phyloP scores from a whole-genome alignment of 2,888 invertebrate species.

The Pseudococcus jackbeardsleyi region DNA sequence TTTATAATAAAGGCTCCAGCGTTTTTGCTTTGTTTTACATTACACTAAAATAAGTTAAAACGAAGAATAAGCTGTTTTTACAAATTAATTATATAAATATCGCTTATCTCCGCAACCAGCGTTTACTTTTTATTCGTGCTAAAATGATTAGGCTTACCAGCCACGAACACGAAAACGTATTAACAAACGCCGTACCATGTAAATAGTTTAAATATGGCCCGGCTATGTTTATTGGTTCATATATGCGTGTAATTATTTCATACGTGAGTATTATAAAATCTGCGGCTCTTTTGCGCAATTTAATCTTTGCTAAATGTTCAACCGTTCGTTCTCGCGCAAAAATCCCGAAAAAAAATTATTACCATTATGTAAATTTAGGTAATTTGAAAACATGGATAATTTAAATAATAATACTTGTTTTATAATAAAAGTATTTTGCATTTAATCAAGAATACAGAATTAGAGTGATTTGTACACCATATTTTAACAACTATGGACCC shows the following conservation, averaged over 20 bases:
- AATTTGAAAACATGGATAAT: slow-evolving; percentile 52
- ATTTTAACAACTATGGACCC: slow-evolving; percentile 39
- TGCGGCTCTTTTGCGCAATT: slow-evolving; percentile 31
- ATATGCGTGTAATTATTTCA: slow-evolving; percentile 46
- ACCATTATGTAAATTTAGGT: slow-evolving; percentile 52
- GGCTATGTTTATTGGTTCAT: slow-evolving; percentile 48
- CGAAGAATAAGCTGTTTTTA: slow-evolving; percentile 53
- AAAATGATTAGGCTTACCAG: slow-evolving; percentile 15
- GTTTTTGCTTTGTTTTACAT: slow-evolving; percentile 15
- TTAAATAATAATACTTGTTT: slow-evolving; percentile 48
- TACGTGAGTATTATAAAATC: slow-evolving; percentile 36
- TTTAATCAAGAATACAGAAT: slow-evolving; percentile 48
- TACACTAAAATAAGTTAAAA: slow-evolving; percentile 39
- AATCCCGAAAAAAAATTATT: slow-evolving; percentile 50
- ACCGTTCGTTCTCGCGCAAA: not conserved
- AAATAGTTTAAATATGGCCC: slow-evolving; percentile 21
- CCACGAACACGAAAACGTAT: slow-evolving; percentile 25
- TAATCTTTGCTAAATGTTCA: slow-evolving; percentile 29
- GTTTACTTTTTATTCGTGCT: slow-evolving; percentile 57
- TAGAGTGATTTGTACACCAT: slow-evolving; percentile 51
- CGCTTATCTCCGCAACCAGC: slow-evolving; percentile 54
- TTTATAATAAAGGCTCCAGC: not conserved
- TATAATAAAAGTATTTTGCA: slow-evolving; percentile 51
- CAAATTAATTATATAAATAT: slow-evolving; percentile 61
- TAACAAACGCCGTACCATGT: slow-evolving; percentile 30